A percentile compares a stretch with the other conserved stretches of the same genome.
These are phyloP conservation scores for Himalopsyche kuldschensis DNA, from an alignment of 2,888 invertebrate species.

Conservation along the genomic window DNA sequence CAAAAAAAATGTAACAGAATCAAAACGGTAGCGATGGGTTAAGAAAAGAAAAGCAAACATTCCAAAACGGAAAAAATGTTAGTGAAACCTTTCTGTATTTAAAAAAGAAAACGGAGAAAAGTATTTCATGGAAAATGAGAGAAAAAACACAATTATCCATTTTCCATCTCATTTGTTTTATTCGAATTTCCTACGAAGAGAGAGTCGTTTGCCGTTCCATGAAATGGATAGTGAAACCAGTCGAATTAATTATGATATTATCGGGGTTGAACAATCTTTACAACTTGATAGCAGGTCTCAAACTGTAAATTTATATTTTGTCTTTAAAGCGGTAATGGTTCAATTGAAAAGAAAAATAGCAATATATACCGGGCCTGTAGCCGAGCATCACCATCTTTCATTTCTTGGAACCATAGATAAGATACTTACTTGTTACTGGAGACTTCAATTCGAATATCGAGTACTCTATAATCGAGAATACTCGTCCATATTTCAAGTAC, in stretches of 20 bases:
- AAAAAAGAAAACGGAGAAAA: not conserved
- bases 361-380: no score
- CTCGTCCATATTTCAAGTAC: no score
- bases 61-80: not conserved
- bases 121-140: constrained; percentile 4
- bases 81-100: not conserved
- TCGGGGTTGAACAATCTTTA: not conserved
- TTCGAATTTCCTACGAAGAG: constrained; percentile 30
- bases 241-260: not conserved
- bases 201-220: constrained; percentile 22
- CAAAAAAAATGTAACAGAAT: no score
- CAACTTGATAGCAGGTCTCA: not conserved
- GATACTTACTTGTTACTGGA: no score
- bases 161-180: constrained; percentile 37
- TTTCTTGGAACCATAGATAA: no score
- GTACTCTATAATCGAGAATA: no score
- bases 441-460: no score
- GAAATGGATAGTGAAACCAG: constrained; percentile 22
- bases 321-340: no score
- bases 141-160: constrained; percentile 33
- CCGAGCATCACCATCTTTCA: no score
- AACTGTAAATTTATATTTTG: no score
- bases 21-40: not conserved
- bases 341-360: no score
- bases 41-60: not conserved